Conservation (phyloP, 2,113 vertebrate genomes). For the Neodon shergylaensis region DNA sequence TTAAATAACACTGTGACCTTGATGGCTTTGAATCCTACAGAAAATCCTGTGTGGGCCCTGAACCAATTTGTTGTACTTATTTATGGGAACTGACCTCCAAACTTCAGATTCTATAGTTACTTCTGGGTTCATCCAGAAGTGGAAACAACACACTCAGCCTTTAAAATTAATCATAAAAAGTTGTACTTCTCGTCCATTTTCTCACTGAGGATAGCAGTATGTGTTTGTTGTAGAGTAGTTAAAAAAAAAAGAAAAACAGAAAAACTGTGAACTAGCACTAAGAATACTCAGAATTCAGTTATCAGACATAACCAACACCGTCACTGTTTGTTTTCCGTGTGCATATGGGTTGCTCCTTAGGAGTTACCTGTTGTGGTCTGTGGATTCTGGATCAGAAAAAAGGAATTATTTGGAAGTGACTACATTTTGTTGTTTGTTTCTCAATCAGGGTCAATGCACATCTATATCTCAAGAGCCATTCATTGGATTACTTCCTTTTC, state of each 20-base stretch:
- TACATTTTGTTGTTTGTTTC: not conserved
- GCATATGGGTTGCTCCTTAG: not conserved
- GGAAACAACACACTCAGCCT: not conserved
- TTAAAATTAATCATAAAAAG: slow-evolving; percentile 26
- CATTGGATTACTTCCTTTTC: not conserved
- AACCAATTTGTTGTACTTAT: not conserved
- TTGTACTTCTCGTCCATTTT: not conserved
- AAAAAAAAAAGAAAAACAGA: not conserved
- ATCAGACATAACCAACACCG: not conserved
- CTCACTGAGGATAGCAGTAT: not conserved
- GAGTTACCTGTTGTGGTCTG: not conserved
- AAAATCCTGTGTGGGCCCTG: not conserved
- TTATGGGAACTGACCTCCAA: slow-evolving; percentile 16
- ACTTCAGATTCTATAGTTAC: slow-evolving; percentile 5
- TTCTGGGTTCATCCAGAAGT: not conserved
- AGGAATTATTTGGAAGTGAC: not conserved
- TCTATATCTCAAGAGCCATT: not conserved
- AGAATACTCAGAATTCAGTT: not conserved
- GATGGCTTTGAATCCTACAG: not conserved
- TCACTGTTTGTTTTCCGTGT: not conserved
- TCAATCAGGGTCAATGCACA: not conserved
- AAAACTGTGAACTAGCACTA: not conserved
- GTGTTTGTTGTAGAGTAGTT: not conserved
- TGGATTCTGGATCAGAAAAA: not conserved
- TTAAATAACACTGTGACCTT: slow-evolving; percentile 26